Conservation (phyloP, 2,888 invertebrate species). For the Macrophya annulata region DNA sequence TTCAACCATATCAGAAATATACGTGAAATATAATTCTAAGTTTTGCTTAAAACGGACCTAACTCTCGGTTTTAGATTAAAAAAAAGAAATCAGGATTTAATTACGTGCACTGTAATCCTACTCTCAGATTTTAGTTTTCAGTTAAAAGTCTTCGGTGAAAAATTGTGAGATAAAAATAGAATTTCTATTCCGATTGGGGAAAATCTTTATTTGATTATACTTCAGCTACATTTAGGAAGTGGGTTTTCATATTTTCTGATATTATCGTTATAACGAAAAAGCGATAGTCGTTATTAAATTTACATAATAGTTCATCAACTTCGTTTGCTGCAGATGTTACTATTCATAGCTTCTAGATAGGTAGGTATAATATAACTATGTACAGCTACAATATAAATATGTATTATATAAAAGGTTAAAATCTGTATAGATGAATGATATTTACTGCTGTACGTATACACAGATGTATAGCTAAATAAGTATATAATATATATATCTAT, state of each 20-base stretch:
- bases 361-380: neutral
- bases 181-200: no score
- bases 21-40: no score
- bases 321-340: neutral
- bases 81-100: no score
- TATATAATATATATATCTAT: no score
- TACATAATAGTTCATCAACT: conserved; percentile 30
- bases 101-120: no score
- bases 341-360: neutral
- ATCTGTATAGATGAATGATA: neutral
- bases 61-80: no score
- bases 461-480: no score
- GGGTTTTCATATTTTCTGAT: neutral
- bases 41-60: no score
- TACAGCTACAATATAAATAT: neutral
- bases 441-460: neutral
- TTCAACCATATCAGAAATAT: no score
- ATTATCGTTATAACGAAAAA: neutral
- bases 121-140: no score
- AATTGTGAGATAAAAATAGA: no score
- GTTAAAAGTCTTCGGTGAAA: no score
- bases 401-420: neutral
- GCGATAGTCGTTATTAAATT: conserved; percentile 2
- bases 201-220: neutral
- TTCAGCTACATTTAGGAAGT: neutral